Conservation (phyloP, 2,888 invertebrate genomes). For the Trissoscelio sp. region DNA sequence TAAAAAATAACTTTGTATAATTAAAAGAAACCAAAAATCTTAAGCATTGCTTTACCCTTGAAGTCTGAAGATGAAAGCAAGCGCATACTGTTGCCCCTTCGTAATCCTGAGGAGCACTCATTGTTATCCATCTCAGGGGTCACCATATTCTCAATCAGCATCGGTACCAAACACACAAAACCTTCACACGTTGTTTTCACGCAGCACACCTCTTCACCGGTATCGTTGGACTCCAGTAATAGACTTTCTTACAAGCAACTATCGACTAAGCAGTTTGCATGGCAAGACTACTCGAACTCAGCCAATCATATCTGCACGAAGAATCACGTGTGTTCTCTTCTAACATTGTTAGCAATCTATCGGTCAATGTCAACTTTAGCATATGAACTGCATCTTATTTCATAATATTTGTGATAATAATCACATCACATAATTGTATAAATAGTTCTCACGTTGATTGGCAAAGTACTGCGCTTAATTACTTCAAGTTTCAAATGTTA, state of each 20-base stretch:
- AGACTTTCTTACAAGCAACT: conserved; percentile 64
- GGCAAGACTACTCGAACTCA: conserved; percentile 52
- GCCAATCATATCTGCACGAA: conserved; percentile 49
- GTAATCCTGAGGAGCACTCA: conserved; percentile 18
- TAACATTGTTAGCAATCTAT: conserved; percentile 65
- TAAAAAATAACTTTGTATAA: no score
- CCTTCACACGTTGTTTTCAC: conserved; percentile 25
- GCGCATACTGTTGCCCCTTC: conserved; percentile 57
- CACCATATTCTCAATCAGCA: conserved; percentile 24
- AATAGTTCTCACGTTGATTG: background rate
- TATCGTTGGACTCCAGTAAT: conserved; percentile 50
- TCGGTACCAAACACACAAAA: conserved; percentile 14
- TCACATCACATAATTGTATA: conserved; percentile 10
- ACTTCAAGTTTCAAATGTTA: background rate
- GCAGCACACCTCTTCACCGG: conserved; percentile 64
- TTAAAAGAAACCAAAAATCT: no score
- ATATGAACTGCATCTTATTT: conserved; percentile 46
- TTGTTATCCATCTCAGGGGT: conserved; percentile 23
- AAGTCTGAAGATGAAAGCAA: conserved; percentile 55
- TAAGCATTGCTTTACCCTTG: conserved; percentile 24
- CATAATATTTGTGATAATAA: conserved; percentile 39
- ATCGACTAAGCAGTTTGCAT: conserved; percentile 66
- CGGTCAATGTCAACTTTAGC: conserved; percentile 62
- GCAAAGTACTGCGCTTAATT: background rate
- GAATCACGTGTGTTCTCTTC: conserved; percentile 57